phyloP scores from a whole-genome alignment of 1,140 invertebrate genomes.

The Proales similis region DNA sequence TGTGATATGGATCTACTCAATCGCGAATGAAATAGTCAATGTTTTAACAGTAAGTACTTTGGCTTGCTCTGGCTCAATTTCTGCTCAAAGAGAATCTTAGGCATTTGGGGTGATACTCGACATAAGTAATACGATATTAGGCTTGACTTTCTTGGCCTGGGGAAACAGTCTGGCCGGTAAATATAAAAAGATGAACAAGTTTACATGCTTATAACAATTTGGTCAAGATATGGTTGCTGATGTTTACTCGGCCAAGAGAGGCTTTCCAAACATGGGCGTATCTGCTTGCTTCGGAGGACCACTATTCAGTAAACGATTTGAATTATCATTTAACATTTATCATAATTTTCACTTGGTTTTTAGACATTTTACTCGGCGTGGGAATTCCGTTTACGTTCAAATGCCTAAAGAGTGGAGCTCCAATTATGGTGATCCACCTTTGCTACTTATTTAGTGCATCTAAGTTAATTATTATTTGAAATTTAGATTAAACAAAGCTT shows the following conservation, averaged over 20 bases:
- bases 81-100: constrained; percentile 40
- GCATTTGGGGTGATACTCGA: constrained; percentile 59
- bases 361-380: constrained; percentile 57
- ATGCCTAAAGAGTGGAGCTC: constrained; percentile 1
- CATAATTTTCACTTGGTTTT: not conserved
- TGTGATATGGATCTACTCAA: constrained; percentile 62
- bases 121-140: constrained; percentile 62
- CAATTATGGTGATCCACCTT: constrained; percentile 21
- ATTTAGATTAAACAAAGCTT: constrained; percentile 26
- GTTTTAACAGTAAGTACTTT: constrained; percentile 54
- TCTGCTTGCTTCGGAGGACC: constrained; percentile 66
- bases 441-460: not conserved
- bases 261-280: constrained; percentile 63
- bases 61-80: not conserved
- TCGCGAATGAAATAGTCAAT: constrained; percentile 63
- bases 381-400: constrained; percentile 56
- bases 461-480: not conserved
- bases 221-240: constrained; percentile 63
- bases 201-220: constrained; percentile 3
- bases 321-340: not conserved
- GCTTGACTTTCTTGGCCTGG: constrained; percentile 65
- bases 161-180: constrained; percentile 65
- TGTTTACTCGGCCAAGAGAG: constrained; percentile 59
- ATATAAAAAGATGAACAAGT: constrained; percentile 17
- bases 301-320: constrained; percentile 59